Evolutionary conservation across 2,888 invertebrate species (phyloP), one percentile per base, ranked within the genome.

Genomic region (Clostera curtula): DNA sequence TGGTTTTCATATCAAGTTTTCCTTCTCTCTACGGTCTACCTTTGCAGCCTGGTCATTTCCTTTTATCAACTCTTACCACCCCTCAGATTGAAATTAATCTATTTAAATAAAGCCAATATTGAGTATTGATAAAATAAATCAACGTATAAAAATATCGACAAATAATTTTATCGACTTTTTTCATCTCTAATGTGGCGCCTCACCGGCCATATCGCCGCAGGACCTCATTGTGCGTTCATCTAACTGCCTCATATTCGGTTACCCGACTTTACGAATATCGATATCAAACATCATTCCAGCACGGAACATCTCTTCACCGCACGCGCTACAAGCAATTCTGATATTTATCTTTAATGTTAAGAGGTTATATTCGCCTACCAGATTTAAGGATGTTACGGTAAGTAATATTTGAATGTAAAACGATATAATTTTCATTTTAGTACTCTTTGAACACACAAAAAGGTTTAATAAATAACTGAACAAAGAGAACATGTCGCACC

Each of bases 231-330:
- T 80, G 60, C 71, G 64, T 54, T 60, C 63, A 49, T 57, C 70
- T 79, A 77, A 77, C 69, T 76, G 79, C 76, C 80, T 80, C 74
- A 79, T 82, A 82, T 80, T 79, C 57, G 74, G 80, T 79, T 79
- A 80, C 82, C 66, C 66, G 67, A 56, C 66, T 62, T 64, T 67
- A 70, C 72, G 66, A 53, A 56, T 69, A 79, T 77, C 73, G 71
- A 77, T 79, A 76, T 62, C 62, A 45, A 43, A 43, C 27, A 24
- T 31, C 16, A 29, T 16, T 27, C 29, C 17, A 12, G 30, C 24
- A 36, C 13, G 38, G n/a, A 58, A 57, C 63, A 57, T 61, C 65
- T 35, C 57, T 67, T 69, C 11, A 45, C 21, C 31, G 17, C 14
- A 17, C 2, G 3, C 1, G 7, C 10, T 4, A 5, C 35, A 36